Evolutionary conservation across 1,140 invertebrate species (phyloP).

Genomic region (Polypedilum pembai): DNA sequence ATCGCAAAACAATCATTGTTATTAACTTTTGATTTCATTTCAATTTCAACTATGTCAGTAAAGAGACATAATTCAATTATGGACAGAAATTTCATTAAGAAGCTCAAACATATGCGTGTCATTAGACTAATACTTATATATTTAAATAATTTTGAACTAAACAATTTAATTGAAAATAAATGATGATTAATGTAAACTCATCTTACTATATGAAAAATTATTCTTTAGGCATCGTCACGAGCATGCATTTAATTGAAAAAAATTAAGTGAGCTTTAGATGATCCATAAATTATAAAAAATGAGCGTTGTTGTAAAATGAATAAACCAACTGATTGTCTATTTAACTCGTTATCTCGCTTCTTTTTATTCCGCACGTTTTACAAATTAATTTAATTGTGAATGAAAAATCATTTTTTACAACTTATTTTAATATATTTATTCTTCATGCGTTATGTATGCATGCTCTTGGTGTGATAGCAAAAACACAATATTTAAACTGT

Average conservation of each 20-base stretch:
- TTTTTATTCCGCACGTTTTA: background rate
- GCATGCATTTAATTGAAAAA: slow-evolving; percentile 23
- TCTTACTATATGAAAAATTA: background rate
- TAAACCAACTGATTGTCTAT: background rate
- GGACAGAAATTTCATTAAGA: background rate
- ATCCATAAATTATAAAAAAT: slow-evolving; percentile 4
- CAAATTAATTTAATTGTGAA: slow-evolving; percentile 10
- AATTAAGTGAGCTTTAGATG: background rate
- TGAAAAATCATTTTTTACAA: background rate
- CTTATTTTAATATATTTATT: too few species aligned
- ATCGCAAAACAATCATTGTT: background rate
- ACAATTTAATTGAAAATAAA: slow-evolving; percentile 24
- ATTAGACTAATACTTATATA: background rate
- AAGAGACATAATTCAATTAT: background rate
- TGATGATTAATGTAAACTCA: slow-evolving; percentile 16
- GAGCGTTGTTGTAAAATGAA: background rate
- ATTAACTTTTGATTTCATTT: background rate
- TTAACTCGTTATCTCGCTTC: background rate
- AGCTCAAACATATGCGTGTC: background rate
- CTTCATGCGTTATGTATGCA: too few species aligned
- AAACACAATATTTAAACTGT: too few species aligned
- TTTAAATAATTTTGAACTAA: background rate
- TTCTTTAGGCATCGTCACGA: background rate
- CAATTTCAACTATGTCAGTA: background rate
- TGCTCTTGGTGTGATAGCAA: too few species aligned